Evolutionary conservation across 2,888 invertebrate species (phyloP).

Genomic region (Agrotis ipsilon): DNA sequence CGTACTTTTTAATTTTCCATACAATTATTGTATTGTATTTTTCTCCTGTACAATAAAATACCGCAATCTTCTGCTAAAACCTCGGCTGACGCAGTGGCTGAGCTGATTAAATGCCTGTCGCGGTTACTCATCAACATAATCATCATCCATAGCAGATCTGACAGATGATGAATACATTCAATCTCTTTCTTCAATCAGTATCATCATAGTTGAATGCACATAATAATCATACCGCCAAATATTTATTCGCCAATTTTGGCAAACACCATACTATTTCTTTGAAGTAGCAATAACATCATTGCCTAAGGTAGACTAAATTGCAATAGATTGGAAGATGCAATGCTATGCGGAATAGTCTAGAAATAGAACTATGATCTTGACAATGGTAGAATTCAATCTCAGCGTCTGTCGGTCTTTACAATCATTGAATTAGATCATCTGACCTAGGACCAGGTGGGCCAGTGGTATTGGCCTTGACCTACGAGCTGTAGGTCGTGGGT

Average conservation of each 20-base stretch:
- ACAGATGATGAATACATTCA: neutral
- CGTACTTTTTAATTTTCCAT: too few species aligned
- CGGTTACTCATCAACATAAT: neutral
- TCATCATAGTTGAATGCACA: constrained; percentile 13
- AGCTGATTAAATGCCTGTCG: too few species aligned
- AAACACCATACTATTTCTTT: constrained; percentile 24
- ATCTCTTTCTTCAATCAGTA: constrained; percentile 14
- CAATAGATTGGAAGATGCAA: neutral
- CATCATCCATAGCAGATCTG: neutral
- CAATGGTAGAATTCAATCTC: constrained; percentile 1
- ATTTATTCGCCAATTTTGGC: too few species aligned
- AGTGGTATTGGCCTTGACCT: too few species aligned
- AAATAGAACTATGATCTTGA: constrained; percentile 33
- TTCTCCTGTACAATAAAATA: too few species aligned
- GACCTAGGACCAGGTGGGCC: too few species aligned
- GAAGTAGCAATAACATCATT: constrained; percentile 23
- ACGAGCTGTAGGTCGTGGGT: too few species aligned
- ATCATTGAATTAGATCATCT: neutral
- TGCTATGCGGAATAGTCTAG: constrained; percentile 15
- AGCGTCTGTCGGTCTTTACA: neutral
- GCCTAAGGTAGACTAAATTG: constrained; percentile 22
- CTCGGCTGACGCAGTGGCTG: too few species aligned
- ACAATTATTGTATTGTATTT: too few species aligned
- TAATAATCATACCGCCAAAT: constrained; percentile 12
- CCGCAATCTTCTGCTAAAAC: too few species aligned